Evolutionary conservation across 2,888 invertebrate species (phyloP).

Genomic region (Synanthedon andrenaeformis): DNA sequence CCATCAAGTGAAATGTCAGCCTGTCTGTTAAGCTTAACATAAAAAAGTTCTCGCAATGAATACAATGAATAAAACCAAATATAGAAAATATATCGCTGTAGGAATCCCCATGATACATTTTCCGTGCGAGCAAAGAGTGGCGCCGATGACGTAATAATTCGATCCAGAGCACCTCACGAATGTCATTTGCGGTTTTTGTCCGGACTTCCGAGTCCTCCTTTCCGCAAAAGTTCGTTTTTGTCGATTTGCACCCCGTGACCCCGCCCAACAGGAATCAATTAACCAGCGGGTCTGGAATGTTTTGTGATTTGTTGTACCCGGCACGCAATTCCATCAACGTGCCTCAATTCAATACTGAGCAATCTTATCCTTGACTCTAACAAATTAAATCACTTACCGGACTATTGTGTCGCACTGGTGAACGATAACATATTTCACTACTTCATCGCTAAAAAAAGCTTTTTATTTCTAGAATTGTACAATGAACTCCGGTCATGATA

Average conservation of each 20-base stretch:
- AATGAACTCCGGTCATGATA: too few species aligned
- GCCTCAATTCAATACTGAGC: constrained; percentile 37
- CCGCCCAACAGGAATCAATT: constrained; percentile 66
- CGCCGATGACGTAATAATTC: constrained; percentile 18
- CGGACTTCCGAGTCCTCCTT: constrained; percentile 36
- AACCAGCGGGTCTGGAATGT: constrained; percentile 59
- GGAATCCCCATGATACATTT: too few species aligned
- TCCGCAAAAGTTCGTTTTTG: constrained; percentile 59
- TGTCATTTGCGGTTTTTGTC: constrained; percentile 61
- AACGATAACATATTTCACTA: not conserved
- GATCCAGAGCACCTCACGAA: constrained; percentile 45
- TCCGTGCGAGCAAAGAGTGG: not conserved
- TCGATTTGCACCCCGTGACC: constrained; percentile 48
- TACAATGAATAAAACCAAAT: too few species aligned
- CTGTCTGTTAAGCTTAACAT: too few species aligned
- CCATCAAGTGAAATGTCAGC: too few species aligned
- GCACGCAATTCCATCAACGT: constrained; percentile 52
- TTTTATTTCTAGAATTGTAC: too few species aligned
- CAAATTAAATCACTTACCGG: constrained; percentile 29
- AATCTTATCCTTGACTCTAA: constrained; percentile 17
- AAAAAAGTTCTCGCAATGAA: too few species aligned
- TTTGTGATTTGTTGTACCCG: constrained; percentile 54
- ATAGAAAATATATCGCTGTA: too few species aligned
- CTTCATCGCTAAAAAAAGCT: too few species aligned
- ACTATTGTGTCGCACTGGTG: constrained; percentile 13